Percentiles rank a stretch among this genome's conserved stretches.
Conservation (phyloP, 1,140 invertebrate genomes). For the Diachasma alloeum region DNA sequence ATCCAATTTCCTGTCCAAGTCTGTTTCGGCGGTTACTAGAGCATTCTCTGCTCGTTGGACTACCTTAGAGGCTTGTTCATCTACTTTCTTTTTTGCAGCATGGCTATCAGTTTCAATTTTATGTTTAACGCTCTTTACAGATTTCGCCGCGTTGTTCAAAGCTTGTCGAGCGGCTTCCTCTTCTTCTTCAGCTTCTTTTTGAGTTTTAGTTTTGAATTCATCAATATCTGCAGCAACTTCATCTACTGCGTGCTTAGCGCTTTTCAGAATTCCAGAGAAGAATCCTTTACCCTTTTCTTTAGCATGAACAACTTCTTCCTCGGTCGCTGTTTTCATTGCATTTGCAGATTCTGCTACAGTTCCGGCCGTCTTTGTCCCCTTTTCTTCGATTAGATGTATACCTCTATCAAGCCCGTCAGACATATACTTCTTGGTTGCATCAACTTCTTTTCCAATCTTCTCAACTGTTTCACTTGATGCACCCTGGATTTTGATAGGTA, state of each 20-base stretch:
- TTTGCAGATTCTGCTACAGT: conserved; percentile 1
- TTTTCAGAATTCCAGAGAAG: conserved; percentile 31
- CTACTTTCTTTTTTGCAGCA: conserved; percentile 27
- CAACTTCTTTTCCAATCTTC: neutral
- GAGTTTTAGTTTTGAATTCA: conserved; percentile 12
- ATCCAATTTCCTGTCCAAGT: neutral
- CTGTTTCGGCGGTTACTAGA: neutral
- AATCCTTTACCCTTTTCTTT: conserved; percentile 18
- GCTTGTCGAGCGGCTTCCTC: conserved; percentile 24
- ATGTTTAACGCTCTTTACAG: conserved; percentile 18
- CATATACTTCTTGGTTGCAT: neutral
- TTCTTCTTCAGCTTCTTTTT: conserved; percentile 15
- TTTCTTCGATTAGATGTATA: neutral
- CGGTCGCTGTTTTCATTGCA: neutral
- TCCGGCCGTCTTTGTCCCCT: neutral
- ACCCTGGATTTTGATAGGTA: neutral
- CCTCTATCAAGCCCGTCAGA: neutral
- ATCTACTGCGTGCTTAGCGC: neutral
- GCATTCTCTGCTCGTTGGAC: conserved; percentile 8
- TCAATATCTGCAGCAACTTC: conserved; percentile 9
- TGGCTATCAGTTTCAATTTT: conserved; percentile 31
- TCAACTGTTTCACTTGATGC: neutral
- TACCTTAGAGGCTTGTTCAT: conserved; percentile 38
- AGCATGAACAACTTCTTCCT: conserved; percentile 1
- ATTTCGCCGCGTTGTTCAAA: conserved; percentile 1